phyloP scores from a whole-genome alignment of 2,797 vertebrate species.

The Harpagifer antarcticus region DNA sequence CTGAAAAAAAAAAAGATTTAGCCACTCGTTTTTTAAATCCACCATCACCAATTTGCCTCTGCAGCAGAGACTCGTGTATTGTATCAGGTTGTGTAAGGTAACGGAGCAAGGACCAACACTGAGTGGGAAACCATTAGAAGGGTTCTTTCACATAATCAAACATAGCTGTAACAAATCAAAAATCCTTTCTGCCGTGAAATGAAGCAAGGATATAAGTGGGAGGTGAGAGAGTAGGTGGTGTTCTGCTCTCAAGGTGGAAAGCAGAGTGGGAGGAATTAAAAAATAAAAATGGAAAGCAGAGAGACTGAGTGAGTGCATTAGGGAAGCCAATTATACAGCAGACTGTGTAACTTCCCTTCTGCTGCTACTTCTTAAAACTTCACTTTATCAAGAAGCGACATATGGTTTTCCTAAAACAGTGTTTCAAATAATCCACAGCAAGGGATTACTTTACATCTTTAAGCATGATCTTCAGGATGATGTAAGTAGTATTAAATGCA shows the following conservation, averaged over 20 bases:
- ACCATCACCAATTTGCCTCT: slow-evolving; percentile 30
- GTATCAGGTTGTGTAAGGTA: neutral
- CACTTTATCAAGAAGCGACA: slow-evolving; percentile 28
- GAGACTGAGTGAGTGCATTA: slow-evolving; percentile 45
- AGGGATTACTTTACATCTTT: neutral
- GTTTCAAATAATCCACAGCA: slow-evolving; percentile 2
- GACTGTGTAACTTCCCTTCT: slow-evolving; percentile 39
- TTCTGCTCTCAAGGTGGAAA: slow-evolving; percentile 61
- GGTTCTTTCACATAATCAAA: slow-evolving; percentile 58
- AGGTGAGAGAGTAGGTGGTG: slow-evolving; percentile 64
- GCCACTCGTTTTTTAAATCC: slow-evolving; percentile 11
- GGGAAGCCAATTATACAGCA: slow-evolving; percentile 51
- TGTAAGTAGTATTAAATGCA: neutral
- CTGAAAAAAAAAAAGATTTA: neutral
- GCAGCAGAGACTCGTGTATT: slow-evolving; percentile 14
- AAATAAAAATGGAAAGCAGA: slow-evolving; percentile 32
- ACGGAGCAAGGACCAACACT: slow-evolving; percentile 13
- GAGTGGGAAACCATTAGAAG: slow-evolving; percentile 47
- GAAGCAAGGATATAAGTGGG: slow-evolving; percentile 57
- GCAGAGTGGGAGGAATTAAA: slow-evolving; percentile 62
- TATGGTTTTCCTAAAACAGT: neutral
- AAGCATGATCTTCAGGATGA: neutral
- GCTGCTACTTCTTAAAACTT: slow-evolving; percentile 28
- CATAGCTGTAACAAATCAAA: slow-evolving; percentile 57
- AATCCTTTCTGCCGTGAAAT: slow-evolving; percentile 68